Conservation (phyloP, 1,140 invertebrate genomes). For the Heliconius eleuchia region DNA sequence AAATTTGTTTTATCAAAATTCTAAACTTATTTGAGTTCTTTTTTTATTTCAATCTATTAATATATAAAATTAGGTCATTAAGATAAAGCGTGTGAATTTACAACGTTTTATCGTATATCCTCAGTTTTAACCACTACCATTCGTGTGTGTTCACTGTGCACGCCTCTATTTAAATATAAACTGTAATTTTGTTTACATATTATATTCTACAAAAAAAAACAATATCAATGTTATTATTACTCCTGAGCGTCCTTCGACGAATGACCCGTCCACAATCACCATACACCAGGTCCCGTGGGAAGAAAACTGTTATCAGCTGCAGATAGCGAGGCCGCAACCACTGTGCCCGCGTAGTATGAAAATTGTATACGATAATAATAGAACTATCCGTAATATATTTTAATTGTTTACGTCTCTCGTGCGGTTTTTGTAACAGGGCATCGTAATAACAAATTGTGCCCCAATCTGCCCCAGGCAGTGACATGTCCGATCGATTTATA, state of each 20-base stretch:
- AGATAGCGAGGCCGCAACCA: constrained; percentile 51
- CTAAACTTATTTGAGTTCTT: too few species aligned
- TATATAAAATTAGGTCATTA: not conserved
- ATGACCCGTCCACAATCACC: constrained; percentile 42
- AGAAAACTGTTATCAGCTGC: constrained; percentile 64
- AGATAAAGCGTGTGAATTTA: not conserved
- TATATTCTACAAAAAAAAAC: not conserved
- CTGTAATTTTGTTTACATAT: not conserved
- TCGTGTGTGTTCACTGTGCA: not conserved
- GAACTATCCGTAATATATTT: constrained; percentile 57
- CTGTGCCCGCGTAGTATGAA: constrained; percentile 55
- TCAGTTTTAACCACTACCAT: not conserved
- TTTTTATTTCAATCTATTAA: not conserved
- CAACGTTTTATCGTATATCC: not conserved
- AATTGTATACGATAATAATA: constrained; percentile 56
- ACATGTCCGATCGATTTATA: constrained; percentile 59
- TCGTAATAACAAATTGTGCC: constrained; percentile 62
- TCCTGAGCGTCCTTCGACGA: constrained; percentile 47
- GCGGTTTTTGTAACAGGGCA: constrained; percentile 57
- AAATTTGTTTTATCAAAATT: too few species aligned
- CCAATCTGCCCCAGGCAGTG: constrained; percentile 39
- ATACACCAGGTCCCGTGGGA: constrained; percentile 61
- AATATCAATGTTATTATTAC: constrained; percentile 23
- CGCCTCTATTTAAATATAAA: not conserved
- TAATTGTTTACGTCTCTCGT: constrained; percentile 66